These are phyloP conservation scores for Tenthredo scrophulariae DNA, from an alignment of 2,888 invertebrate genomes.

Conservation along the genomic window DNA sequence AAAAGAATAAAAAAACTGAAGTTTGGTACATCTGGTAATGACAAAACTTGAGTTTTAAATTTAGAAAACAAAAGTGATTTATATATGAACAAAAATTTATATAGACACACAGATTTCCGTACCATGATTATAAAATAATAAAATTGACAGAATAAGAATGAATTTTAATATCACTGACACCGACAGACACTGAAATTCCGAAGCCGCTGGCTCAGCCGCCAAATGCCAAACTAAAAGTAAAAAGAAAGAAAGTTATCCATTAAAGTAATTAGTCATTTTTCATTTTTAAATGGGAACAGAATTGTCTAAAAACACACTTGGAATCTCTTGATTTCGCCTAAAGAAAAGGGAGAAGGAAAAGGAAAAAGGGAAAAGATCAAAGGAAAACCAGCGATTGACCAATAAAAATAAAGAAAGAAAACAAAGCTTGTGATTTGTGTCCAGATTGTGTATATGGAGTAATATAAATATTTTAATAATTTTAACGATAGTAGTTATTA, in stretches of 20 bases:
- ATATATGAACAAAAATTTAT: conserved; percentile 1
- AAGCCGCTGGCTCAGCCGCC: conserved; percentile 42
- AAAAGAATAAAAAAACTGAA: not conserved
- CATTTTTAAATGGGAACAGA: not conserved
- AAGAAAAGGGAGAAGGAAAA: conserved; percentile 36
- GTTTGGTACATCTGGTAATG: conserved; percentile 39
- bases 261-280: conserved; percentile 42
- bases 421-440: conserved; percentile 55
- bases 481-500: conserved; percentile 55
- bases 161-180: conserved; percentile 39
- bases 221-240: conserved; percentile 51
- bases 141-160: not conserved
- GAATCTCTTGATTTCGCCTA: conserved; percentile 52
- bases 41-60: conserved; percentile 21
- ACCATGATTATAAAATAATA: conserved; percentile 38
- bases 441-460: conserved; percentile 57
- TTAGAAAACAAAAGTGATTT: not conserved
- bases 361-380: conserved; percentile 21
- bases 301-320: conserved; percentile 24
- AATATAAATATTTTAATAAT: conserved; percentile 58
- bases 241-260: conserved; percentile 41
- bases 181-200: conserved; percentile 36
- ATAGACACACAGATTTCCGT: conserved; percentile 32
- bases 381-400: conserved; percentile 25
- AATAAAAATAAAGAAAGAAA: conserved; percentile 47